A percentile compares a stretch with the other conserved stretches of the same genome.
These are phyloP conservation scores for Siphlonurus alternatus DNA, from an alignment of 2,888 invertebrate genomes.

Conservation along the genomic window DNA sequence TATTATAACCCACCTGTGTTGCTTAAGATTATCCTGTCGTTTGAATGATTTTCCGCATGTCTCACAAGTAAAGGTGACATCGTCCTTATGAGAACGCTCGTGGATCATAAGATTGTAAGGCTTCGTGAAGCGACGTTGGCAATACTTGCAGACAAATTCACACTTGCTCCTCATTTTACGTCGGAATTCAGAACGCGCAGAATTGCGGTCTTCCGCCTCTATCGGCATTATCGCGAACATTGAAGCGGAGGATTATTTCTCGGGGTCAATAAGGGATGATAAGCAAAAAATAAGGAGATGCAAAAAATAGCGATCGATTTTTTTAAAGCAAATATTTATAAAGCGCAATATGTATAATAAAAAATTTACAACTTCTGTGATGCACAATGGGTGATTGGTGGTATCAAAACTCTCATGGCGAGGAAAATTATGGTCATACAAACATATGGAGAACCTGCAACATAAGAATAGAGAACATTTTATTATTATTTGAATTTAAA, in stretches of 20 bases:
- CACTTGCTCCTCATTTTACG: conserved; percentile 85
- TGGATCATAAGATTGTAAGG: conserved; percentile 97
- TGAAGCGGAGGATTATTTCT: not conserved
- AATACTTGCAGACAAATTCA: conserved; percentile 97
- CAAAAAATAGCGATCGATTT: too few relatives aligned
- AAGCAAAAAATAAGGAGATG: not conserved
- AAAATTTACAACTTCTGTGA: too few relatives aligned
- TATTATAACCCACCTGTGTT: conserved; percentile 74
- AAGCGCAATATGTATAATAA: too few relatives aligned
- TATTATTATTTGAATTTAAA: too few relatives aligned
- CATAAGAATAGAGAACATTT: too few relatives aligned
- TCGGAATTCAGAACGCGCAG: conserved; percentile 48
- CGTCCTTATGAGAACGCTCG: conserved; percentile 95
- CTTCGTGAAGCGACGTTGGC: conserved; percentile 94
- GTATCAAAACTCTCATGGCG: too few relatives aligned
- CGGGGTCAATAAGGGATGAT: not conserved
- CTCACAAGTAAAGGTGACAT: conserved; percentile 93
- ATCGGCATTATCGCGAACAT: conserved; percentile 85
- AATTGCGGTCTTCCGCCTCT: conserved; percentile 60
- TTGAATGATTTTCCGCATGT: conserved; percentile 97
- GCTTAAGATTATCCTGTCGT: conserved; percentile 88
- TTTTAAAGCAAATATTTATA: too few relatives aligned
- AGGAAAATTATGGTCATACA: too few relatives aligned
- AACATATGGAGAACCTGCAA: too few relatives aligned
- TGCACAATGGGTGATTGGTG: too few relatives aligned